These are phyloP conservation scores for Regulus satrapa DNA, from an alignment of 2,113 vertebrate species.

Conservation along the genomic window DNA sequence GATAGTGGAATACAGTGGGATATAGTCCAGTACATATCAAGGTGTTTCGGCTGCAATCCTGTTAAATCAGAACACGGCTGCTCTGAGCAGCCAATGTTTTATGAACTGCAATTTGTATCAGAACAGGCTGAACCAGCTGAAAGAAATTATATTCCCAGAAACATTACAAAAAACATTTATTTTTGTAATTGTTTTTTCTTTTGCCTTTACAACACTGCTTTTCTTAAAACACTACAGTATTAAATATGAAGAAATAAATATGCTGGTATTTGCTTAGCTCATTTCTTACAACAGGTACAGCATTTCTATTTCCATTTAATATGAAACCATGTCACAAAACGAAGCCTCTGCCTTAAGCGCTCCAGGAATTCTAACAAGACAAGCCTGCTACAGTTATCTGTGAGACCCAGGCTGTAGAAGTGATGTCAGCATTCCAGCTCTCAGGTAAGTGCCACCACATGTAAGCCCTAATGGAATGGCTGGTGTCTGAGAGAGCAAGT, in stretches of 20 bases:
- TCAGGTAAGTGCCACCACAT: background rate
- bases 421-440: background rate
- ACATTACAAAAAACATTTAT: background rate
- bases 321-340: background rate
- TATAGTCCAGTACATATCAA: background rate
- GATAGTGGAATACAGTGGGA: no score
- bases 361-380: background rate
- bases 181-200: background rate
- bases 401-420: background rate
- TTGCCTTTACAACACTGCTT: background rate
- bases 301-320: background rate
- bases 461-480: accelerated
- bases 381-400: background rate
- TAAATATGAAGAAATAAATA: background rate
- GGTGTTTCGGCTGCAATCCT: background rate
- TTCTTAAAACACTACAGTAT: background rate
- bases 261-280: background rate
- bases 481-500: background rate
- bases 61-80: background rate
- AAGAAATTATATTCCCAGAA: background rate
- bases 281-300: background rate
- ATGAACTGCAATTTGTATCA: background rate
- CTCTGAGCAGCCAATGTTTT: background rate
- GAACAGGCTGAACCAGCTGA: background rate
- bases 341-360: background rate